These are phyloP conservation scores for Aplidium turbinatum DNA, from an alignment of 23 tunicate species.

Conservation along the genomic window DNA sequence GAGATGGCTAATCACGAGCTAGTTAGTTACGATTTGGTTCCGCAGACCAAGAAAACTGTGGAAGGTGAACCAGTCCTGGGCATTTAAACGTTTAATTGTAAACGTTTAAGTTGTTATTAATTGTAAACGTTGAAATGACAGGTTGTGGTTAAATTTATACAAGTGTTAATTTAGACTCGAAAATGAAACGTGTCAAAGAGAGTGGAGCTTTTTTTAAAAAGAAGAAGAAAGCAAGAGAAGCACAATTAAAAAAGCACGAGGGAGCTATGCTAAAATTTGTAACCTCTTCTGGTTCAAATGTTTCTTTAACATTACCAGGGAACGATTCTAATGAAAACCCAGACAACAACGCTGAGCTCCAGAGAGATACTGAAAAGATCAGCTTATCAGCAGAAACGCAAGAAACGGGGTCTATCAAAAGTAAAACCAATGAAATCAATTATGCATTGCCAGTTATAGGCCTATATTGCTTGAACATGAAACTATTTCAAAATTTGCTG, in stretches of 20 bases:
- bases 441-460: conserved; percentile 42
- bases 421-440: conserved; percentile 50
- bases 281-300: conserved; percentile 55
- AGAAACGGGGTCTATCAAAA: conserved; percentile 45
- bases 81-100: no score
- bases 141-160: conserved; percentile 40
- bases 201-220: conserved; percentile 16
- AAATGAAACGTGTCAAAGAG: conserved; percentile 55
- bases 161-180: conserved; percentile 47
- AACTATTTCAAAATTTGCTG: no score
- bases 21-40: no score
- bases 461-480: no score
- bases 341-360: conserved; percentile 50
- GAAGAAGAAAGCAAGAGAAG: conserved; percentile 46
- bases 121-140: no score
- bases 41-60: no score
- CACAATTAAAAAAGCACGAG: conserved; percentile 44
- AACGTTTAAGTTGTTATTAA: no score
- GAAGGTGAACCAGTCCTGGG: no score
- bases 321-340: conserved; percentile 52
- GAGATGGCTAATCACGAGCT: no score
- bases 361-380: conserved; percentile 47
- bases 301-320: conserved; percentile 44
- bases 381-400: conserved; percentile 46
- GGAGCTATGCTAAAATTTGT: conserved; percentile 50